Base-by-base conservation (phyloP, 2,888 invertebrate species). In the Glaucopsyche alexis region DNA sequence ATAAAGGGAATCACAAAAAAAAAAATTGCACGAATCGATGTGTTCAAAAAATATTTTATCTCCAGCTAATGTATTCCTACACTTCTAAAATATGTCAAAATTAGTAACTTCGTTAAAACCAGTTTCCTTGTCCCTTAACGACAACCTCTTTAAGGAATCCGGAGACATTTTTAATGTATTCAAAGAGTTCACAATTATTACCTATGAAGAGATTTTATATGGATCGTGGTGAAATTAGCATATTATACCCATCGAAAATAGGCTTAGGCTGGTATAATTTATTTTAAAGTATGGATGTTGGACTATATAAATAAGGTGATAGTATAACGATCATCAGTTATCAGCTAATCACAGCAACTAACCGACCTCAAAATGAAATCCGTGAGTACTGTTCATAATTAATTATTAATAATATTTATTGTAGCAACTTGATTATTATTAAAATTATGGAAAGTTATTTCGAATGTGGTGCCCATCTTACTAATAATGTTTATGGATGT, bases 151-250 rank as follows among this genome's bases (percentile, higher is more conserved):
- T 60, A 11, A 38, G 29, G 29, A 60, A 60, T 60, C 60, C 60
- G 60, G 60, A 60, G 60, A 60, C 19, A 29, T 60, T 60, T 60
- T 60, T 29, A 60, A 60, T 60, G 60, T 60, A 60, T 60, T 60
- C 60, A 60, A 38, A 60, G 60, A 60, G 60, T 60, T 60, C 29
- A 60, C 19, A 11, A 55, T 16, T 16, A 8, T 52, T 52, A 9
- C 6, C 60, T 60, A 14, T 14, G 14, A 60, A 9, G 13, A 29
- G 60, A 60, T 60, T 60, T 60, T 60, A 38, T 60, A 38, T 60
- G 60, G 60, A 60, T 38, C 38, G 29, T 29, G 13, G 14, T 13
- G 13, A 38, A 13, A 38, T 60, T 60, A 60, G 60, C 60, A 60
- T 60, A 60, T 38, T 60, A 7, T 29, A 38, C 60, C 60, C 29